These are phyloP conservation scores for Trichogramma evanescens DNA, from an alignment of 2,888 invertebrate genomes.

Conservation along the genomic window DNA sequence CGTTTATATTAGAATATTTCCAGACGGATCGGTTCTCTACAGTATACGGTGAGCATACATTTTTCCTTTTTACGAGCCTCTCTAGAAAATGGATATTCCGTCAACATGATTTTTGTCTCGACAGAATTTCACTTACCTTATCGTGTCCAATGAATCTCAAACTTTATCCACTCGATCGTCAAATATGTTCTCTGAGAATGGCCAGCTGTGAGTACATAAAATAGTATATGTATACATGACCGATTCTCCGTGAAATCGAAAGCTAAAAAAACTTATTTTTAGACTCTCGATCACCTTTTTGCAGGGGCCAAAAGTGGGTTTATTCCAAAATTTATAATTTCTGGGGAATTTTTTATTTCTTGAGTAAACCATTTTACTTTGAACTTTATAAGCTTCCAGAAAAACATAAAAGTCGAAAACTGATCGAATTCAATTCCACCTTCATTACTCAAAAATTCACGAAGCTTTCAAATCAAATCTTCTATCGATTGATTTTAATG, in stretches of 20 bases:
- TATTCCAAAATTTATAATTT: too few relatives aligned
- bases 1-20: constrained; percentile 93
- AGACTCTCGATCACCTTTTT: not conserved
- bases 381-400: too few relatives aligned
- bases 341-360: too few relatives aligned
- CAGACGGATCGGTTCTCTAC: constrained; percentile 90
- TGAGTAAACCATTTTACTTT: too few relatives aligned
- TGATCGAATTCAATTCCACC: too few relatives aligned
- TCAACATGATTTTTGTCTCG: constrained; percentile 2
- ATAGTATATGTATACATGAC: not conserved
- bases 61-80: not conserved
- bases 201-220: constrained; percentile 82
- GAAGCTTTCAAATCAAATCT: too few relatives aligned
- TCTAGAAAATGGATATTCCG: constrained; percentile 1
- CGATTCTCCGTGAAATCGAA: not conserved
- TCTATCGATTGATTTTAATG: too few relatives aligned
- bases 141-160: constrained; percentile 97
- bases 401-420: too few relatives aligned
- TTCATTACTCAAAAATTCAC: too few relatives aligned
- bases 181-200: constrained; percentile 90
- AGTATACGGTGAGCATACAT: constrained; percentile 69
- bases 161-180: constrained; percentile 91
- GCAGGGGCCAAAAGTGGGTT: too few relatives aligned
- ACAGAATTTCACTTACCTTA: constrained; percentile 86
- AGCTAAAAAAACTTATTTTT: not conserved